Evolutionary conservation across 2,797 vertebrate species (phyloP).

Genomic region (Holocentrus rufus): DNA sequence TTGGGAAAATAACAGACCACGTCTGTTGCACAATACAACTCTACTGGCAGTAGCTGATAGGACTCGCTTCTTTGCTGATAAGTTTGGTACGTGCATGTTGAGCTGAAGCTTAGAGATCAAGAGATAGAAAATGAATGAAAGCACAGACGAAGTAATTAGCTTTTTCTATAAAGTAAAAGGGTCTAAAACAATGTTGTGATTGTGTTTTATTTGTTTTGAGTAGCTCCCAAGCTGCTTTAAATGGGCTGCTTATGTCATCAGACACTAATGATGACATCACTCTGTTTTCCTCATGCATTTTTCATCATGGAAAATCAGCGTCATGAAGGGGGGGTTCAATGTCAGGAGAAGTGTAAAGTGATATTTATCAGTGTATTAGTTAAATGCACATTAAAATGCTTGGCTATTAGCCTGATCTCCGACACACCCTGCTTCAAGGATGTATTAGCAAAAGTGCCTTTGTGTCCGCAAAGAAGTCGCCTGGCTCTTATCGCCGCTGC

Average conservation of each 20-base stretch:
- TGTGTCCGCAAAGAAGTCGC: background rate
- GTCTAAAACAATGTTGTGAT: background rate
- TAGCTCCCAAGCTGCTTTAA: slow-evolving; percentile 23
- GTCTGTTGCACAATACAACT: background rate
- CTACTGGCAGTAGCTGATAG: slow-evolving; percentile 2
- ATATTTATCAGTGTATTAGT: slow-evolving; percentile 14
- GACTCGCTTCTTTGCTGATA: background rate
- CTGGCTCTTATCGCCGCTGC: slow-evolving; percentile 17
- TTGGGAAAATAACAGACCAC: background rate
- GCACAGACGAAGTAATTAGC: background rate
- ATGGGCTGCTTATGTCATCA: slow-evolving; percentile 17
- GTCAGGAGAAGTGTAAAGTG: slow-evolving; percentile 27
- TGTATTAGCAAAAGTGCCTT: background rate
- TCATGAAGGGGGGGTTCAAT: slow-evolving; percentile 3
- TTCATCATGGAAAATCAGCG: slow-evolving; percentile 71
- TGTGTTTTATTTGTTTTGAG: slow-evolving; percentile 17
- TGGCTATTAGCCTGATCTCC: slow-evolving; percentile 10
- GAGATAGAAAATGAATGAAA: slow-evolving; percentile 38
- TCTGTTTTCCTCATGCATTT: slow-evolving; percentile 55
- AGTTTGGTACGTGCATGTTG: slow-evolving; percentile 18
- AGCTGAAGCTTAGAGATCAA: no score
- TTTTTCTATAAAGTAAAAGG: background rate
- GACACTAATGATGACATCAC: slow-evolving; percentile 45
- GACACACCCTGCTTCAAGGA: background rate
- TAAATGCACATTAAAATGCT: background rate